Base-by-base conservation (phyloP, 2,888 invertebrate genomes). In the Eupelmus urozonus region DNA sequence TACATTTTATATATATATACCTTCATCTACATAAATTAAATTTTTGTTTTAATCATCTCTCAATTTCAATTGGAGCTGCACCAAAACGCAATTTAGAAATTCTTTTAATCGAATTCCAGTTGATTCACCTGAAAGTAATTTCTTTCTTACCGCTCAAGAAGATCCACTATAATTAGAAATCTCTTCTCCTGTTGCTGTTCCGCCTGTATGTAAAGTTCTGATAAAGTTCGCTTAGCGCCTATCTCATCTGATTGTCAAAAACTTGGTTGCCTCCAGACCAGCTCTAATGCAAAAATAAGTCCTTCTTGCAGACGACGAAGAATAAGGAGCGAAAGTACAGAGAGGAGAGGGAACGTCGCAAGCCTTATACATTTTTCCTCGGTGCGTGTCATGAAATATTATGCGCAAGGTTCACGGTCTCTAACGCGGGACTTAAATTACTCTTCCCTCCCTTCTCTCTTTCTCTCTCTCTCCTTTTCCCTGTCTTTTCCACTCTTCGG, bases 201-300 rank as follows among this genome's bases (percentile, higher is more conserved):
- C 51, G 20, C 1, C 62, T 2, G 42, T 63, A 2, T 45, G 9
- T 45, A 45, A 23, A 63, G 11, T n/a, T n/a, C n/a, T n/a, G n/a
- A n/a, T n/a, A n/a, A n/a, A n/a, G n/a, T n/a, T n/a, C n/a, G n/a
- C n/a, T n/a, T n/a, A n/a, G n/a, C 81, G 76, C 78, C 84, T 81
- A 81, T 84, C 80, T 29, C 76, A 74, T n/a, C n/a, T n/a, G n/a
- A n/a, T n/a, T n/a, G n/a, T n/a, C n/a, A n/a, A n/a, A n/a, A n/a
- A n/a, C n/a, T n/a, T n/a, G n/a, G n/a, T n/a, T n/a, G n/a, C n/a
- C n/a, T n/a, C n/a, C n/a, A n/a, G n/a, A n/a, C n/a, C n/a, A n/a
- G n/a, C n/a, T 49, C 77, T 83, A 81, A 81, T 79, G 81, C 80
- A 82, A 79, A 80, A 83, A 81, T 80, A 83, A 85, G 82, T 82